phyloP scores from a whole-genome alignment of 2,113 vertebrate species.

The Anthoscopus minutus region DNA sequence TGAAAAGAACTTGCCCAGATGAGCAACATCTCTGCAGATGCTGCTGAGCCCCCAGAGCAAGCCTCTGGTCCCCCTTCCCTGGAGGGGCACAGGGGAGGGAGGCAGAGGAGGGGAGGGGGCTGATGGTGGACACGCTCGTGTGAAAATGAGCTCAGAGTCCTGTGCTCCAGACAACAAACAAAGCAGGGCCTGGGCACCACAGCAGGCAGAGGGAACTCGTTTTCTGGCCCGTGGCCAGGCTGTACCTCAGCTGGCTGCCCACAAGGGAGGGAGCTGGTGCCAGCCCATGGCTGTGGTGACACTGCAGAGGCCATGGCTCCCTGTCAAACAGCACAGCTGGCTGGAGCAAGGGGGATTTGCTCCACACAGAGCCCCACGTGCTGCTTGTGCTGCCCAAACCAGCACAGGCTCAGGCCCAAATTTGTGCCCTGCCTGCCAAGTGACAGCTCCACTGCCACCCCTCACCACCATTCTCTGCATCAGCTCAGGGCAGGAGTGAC shows the following conservation, averaged over 20 bases:
- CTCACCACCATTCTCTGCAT: background rate
- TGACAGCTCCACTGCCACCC: background rate
- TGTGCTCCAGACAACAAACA: background rate
- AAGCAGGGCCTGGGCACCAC: background rate
- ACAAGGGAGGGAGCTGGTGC: background rate
- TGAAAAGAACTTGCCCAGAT: background rate
- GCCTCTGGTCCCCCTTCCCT: background rate
- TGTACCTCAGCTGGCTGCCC: background rate
- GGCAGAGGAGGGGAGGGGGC: background rate
- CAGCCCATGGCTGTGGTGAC: background rate
- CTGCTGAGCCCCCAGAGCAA: background rate
- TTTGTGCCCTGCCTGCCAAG: background rate
- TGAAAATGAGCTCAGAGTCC: background rate
- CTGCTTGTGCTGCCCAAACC: rapidly evolving
- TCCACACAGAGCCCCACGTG: background rate
- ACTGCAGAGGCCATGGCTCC: background rate
- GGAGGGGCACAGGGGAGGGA: rapidly evolving
- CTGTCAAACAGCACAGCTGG: background rate
- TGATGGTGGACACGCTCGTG: rapidly evolving
- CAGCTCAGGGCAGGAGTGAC: background rate
- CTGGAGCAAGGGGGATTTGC: rapidly evolving
- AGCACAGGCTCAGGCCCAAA: background rate
- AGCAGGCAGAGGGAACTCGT: background rate
- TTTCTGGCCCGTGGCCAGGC: background rate
- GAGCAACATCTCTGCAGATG: background rate